Conservation (phyloP, 1,140 invertebrate genomes). For the Orchesella cincta region DNA sequence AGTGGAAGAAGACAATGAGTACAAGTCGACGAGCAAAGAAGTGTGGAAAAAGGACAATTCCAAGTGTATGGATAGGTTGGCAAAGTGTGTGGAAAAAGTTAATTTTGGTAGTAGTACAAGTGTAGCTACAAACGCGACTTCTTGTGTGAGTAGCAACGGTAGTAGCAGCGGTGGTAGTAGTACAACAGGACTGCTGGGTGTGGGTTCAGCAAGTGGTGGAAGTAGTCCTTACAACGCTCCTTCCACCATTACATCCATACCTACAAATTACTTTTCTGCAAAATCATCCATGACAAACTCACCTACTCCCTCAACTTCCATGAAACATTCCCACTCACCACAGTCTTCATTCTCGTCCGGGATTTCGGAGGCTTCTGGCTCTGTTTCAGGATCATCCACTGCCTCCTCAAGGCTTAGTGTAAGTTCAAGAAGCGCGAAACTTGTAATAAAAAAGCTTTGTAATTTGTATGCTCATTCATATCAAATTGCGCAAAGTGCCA, state of each 20-base stretch:
- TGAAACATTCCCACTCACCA: slow-evolving; percentile 34
- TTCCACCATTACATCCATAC: slow-evolving; percentile 1
- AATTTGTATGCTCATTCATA: neutral
- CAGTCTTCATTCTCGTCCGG: slow-evolving; percentile 41
- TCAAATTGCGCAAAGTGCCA: slow-evolving; percentile 2
- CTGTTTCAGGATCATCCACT: slow-evolving; percentile 27
- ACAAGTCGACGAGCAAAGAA: slow-evolving; percentile 68
- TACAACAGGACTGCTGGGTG: neutral
- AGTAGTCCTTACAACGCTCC: slow-evolving; percentile 12
- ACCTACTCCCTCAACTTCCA: slow-evolving; percentile 14
- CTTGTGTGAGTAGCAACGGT: neutral
- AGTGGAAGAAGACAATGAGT: slow-evolving; percentile 72
- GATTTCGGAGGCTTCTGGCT: slow-evolving; percentile 41
- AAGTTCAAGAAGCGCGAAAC: too few relatives aligned
- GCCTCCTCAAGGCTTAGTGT: slow-evolving; percentile 19
- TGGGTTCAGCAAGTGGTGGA: neutral
- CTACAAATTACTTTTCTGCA: neutral
- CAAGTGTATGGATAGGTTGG: slow-evolving; percentile 13
- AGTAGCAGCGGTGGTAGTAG: neutral
- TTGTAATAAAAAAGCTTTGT: neutral
- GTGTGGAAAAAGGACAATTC: slow-evolving; percentile 63
- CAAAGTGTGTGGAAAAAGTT: slow-evolving; percentile 21
- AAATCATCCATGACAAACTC: slow-evolving; percentile 19
- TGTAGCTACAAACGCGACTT: slow-evolving; percentile 7
- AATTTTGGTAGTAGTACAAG: slow-evolving; percentile 22